Evolutionary conservation across 2,797 vertebrate genomes (phyloP).

Genomic region (Gymnoscopelus braueri): DNA sequence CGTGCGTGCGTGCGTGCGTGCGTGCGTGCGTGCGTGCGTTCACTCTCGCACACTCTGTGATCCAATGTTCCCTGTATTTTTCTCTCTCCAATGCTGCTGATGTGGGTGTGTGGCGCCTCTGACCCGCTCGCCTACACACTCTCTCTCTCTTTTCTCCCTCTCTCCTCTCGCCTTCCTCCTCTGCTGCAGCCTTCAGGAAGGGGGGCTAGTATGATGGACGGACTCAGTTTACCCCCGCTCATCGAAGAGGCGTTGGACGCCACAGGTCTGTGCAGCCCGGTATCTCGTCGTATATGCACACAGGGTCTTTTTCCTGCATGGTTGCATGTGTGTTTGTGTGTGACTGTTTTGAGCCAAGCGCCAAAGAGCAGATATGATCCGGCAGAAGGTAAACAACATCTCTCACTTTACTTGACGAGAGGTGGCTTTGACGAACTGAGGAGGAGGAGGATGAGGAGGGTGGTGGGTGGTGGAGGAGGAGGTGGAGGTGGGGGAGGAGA

Average conservation of each 20-base stretch:
- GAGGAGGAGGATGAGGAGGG: slow-evolving; percentile 13
- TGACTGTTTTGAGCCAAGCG: not conserved
- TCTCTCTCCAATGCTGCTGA: slow-evolving; percentile 59
- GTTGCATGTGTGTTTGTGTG: not conserved
- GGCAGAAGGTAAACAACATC: slow-evolving; percentile 3
- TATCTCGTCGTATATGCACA: too few species aligned
- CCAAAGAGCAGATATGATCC: slow-evolving; percentile 37
- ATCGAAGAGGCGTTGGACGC: slow-evolving; percentile 81
- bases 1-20: slow-evolving; percentile 28
- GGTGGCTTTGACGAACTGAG: not conserved
- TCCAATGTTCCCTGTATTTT: slow-evolving; percentile 19
- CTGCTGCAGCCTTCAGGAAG: slow-evolving; percentile 60
- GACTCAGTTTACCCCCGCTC: slow-evolving; percentile 81
- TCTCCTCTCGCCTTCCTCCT: slow-evolving; percentile 44
- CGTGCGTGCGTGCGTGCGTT: slow-evolving; percentile 38
- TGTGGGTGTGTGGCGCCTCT: slow-evolving; percentile 76
- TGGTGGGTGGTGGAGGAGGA: slow-evolving; percentile 30
- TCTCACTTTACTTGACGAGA: too few species aligned
- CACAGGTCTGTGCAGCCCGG: slow-evolving; percentile 73
- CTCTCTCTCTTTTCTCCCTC: not conserved
- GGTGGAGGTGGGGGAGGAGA: slow-evolving; percentile 40
- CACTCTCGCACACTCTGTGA: not conserved
- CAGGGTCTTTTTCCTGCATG: slow-evolving; percentile 2
- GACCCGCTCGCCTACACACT: slow-evolving; percentile 70
- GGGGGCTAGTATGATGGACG: slow-evolving; percentile 70